Conservation (phyloP, 2,113 vertebrate species). For the Cisticola juncidis region DNA sequence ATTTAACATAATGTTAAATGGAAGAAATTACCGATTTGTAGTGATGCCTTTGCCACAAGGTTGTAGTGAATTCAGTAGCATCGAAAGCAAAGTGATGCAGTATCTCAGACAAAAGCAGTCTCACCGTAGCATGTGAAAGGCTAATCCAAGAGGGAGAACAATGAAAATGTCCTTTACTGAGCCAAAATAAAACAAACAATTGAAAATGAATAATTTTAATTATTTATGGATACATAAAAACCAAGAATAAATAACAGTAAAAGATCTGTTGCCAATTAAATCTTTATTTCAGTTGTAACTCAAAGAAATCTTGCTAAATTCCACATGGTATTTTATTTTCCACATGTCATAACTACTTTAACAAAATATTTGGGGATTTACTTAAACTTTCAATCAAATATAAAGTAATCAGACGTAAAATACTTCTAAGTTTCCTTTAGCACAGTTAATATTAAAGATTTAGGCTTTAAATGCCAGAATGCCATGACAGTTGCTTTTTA, state of each 20-base stretch:
- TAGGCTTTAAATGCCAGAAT: conserved; percentile 14
- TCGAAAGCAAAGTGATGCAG: background rate
- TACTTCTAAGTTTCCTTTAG: conserved; percentile 42
- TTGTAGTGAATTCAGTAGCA: background rate
- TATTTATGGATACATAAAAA: background rate
- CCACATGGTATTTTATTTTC: conserved; percentile 53
- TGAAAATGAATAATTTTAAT: background rate
- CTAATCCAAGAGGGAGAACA: background rate
- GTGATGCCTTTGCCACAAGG: background rate
- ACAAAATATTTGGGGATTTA: conserved; percentile 62
- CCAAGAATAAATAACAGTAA: background rate
- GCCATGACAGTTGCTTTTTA: background rate
- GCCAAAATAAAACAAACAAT: background rate
- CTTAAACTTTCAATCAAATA: conserved; percentile 52
- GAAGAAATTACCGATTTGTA: background rate
- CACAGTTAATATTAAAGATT: conserved; percentile 38
- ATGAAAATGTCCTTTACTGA: background rate
- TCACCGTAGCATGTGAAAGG: background rate
- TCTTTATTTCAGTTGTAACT: background rate
- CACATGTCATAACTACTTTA: conserved; percentile 44
- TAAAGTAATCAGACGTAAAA: conserved; percentile 56
- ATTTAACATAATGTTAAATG: background rate
- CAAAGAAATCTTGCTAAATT: background rate
- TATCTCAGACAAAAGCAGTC: background rate
- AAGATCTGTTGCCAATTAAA: conserved; percentile 5